These are phyloP conservation scores for Galbula dea DNA, from an alignment of 2,113 vertebrate genomes.

Conservation along the genomic window DNA sequence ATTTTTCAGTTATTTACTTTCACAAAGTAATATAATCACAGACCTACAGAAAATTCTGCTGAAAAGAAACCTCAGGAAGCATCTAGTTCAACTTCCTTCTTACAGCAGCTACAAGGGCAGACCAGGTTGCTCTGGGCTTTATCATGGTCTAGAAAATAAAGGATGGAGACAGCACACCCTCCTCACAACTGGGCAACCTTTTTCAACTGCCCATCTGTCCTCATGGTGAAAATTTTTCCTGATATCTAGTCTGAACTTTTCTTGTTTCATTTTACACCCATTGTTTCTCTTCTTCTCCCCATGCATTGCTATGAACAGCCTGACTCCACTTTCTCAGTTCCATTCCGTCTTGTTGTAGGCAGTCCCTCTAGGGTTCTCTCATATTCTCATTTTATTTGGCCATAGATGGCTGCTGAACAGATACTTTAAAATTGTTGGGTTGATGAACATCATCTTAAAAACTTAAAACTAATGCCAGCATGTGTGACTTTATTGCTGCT, in stretches of 20 bases:
- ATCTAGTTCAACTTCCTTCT: neutral
- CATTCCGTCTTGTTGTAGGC: neutral
- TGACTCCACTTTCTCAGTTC: neutral
- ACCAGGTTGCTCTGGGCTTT: neutral
- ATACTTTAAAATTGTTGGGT: neutral
- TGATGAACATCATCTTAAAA: neutral
- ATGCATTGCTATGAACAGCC: neutral
- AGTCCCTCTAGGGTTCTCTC: neutral
- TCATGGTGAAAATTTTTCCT: neutral
- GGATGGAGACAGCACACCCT: neutral
- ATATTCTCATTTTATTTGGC: neutral
- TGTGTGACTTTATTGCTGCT: neutral
- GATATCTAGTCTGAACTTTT: neutral
- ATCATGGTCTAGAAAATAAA: neutral
- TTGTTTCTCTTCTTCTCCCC: neutral
- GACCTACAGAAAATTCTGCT: neutral
- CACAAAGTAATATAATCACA: neutral
- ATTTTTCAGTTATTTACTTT: neutral
- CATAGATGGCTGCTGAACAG: neutral
- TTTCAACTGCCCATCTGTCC: neutral
- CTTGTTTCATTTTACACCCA: accelerated
- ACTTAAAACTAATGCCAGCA: neutral
- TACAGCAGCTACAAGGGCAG: neutral
- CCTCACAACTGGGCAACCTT: neutral
- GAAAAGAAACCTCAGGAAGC: neutral